Percentiles rank a stretch among this genome's conserved stretches.
Evolutionary conservation across 1,140 invertebrate genomes (phyloP).

Genomic region (Brachionus rubens): DNA sequence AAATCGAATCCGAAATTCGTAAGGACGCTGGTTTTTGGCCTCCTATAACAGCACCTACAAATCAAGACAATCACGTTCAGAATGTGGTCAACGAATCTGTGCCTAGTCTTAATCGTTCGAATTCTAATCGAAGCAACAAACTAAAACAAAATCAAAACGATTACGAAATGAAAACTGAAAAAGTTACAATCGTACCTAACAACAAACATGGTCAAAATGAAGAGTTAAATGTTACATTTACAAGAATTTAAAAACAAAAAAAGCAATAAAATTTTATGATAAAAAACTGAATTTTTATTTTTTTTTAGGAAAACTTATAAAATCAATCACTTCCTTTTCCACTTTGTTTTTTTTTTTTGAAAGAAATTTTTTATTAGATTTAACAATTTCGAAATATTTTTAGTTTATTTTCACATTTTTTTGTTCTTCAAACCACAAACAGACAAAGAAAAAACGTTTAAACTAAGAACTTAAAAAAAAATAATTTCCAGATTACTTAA

Average conservation of each 20-base stretch:
- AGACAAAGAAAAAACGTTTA: not conserved
- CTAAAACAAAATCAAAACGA: not conserved
- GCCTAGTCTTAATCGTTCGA: not conserved
- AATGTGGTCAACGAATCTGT: not conserved
- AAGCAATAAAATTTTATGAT: not conserved
- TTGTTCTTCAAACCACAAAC: not conserved
- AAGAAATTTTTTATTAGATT: slow-evolving; percentile 14
- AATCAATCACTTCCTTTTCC: not conserved
- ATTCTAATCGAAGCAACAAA: not conserved
- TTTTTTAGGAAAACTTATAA: not conserved
- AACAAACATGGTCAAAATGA: not conserved
- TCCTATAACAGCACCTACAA: not conserved
- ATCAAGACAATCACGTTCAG: slow-evolving; percentile 1
- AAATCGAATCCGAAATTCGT: slow-evolving; percentile 36
- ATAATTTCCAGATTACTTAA: not conserved
- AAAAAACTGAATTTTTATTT: not conserved
- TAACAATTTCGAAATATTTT: slow-evolving; percentile 22
- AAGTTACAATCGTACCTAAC: not conserved
- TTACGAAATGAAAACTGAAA: not conserved
- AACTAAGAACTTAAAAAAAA: not conserved
- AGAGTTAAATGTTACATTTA: not conserved
- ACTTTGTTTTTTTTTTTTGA: not conserved
- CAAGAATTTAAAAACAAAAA: slow-evolving; percentile 5
- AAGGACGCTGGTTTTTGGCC: slow-evolving; percentile 9
- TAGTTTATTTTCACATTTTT: not conserved